Conservation (phyloP, 2,888 invertebrate species). For the Aleiodes leptofemur region DNA sequence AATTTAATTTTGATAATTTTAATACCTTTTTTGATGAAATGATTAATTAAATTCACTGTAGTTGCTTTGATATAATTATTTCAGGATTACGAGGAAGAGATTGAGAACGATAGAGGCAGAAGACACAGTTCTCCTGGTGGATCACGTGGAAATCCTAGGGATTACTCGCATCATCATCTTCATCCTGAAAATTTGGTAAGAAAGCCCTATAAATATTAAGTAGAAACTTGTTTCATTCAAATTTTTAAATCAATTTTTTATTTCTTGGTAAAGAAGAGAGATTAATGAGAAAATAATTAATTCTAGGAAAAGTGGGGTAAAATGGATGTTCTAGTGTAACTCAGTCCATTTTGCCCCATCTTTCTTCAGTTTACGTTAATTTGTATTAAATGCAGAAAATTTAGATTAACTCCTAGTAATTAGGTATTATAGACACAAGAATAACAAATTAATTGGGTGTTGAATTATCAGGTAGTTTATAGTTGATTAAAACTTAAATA, state of each 20-base stretch:
- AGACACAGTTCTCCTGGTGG: constrained; percentile 85
- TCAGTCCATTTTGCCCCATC: too few relatives aligned
- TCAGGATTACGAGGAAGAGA: constrained; percentile 85
- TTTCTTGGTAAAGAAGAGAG: not conserved
- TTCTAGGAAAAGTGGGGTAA: too few relatives aligned
- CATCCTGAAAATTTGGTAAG: constrained; percentile 75
- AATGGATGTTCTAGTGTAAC: too few relatives aligned
- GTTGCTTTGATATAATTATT: constrained; percentile 41
- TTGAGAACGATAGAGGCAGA: constrained; percentile 80
- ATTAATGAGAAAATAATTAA: too few relatives aligned
- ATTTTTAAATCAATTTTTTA: not conserved
- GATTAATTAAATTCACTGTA: too few relatives aligned
- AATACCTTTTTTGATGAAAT: not conserved
- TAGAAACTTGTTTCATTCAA: not conserved
- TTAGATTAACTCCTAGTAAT: constrained; percentile 11
- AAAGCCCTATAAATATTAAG: constrained; percentile 38
- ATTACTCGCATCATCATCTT: constrained; percentile 64
- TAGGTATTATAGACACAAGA: constrained; percentile 18
- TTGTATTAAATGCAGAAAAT: not conserved
- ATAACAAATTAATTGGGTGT: constrained; percentile 18
- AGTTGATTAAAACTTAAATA: not conserved
- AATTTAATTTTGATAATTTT: not conserved
- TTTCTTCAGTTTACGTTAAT: not conserved
- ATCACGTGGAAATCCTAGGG: constrained; percentile 81
- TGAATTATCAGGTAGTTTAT: constrained; percentile 6